These are phyloP conservation scores for Trichomycterus rosablanca DNA, from an alignment of 2,113 vertebrate genomes.

Conservation along the genomic window DNA sequence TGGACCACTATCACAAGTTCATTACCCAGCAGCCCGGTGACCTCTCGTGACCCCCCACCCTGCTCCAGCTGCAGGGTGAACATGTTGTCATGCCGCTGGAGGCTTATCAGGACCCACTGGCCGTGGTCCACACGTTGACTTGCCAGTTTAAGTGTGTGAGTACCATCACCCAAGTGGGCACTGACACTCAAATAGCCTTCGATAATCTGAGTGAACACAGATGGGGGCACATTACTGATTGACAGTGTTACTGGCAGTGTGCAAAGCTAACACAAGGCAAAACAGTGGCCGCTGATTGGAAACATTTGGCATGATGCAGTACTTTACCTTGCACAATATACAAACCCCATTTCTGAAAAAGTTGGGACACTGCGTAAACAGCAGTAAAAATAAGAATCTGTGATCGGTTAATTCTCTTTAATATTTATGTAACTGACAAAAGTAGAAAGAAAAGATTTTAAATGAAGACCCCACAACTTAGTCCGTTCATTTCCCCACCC, in stretches of 20 bases:
- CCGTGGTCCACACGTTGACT: constrained; percentile 73
- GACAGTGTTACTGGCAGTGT: neutral
- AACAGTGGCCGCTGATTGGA: no score
- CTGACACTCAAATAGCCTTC: constrained; percentile 72
- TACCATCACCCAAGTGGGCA: constrained; percentile 69
- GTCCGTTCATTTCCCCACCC: no score
- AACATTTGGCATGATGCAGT: no score
- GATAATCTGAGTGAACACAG: constrained; percentile 59
- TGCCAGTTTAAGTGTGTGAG: constrained; percentile 60
- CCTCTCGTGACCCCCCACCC: constrained; percentile 76
- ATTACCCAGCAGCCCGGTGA: constrained; percentile 62
- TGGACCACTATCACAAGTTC: constrained; percentile 67
- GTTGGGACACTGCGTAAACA: no score
- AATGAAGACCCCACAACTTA: no score
- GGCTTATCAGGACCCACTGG: constrained; percentile 75
- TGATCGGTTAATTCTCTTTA: no score
- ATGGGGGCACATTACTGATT: neutral
- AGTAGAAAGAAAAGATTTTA: no score
- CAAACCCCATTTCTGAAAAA: no score
- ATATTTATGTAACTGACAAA: no score
- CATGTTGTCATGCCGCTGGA: constrained; percentile 74
- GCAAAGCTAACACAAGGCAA: no score
- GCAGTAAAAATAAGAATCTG: no score
- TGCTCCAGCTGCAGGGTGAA: constrained; percentile 75
- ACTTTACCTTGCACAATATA: no score